These are phyloP conservation scores for Megaleporinus macrocephalus DNA, from an alignment of 2,113 vertebrate genomes.

Conservation along the genomic window DNA sequence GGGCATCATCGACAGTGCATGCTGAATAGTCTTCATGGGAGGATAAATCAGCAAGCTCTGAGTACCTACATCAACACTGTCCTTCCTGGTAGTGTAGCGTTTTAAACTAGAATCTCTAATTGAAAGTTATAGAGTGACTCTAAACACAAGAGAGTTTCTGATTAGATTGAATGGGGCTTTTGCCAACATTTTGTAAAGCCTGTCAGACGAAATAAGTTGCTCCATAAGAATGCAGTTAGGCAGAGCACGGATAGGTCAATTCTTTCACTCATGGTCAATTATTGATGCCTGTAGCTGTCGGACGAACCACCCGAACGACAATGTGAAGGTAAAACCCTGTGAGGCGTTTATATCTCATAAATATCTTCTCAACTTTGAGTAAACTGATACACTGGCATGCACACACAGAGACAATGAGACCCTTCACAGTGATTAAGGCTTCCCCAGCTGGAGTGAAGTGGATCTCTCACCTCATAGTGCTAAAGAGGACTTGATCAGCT, in stretches of 20 bases:
- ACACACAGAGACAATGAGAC: constrained; percentile 51
- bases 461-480: constrained; percentile 25
- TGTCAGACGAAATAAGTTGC: neutral
- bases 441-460: constrained; percentile 53
- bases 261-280: neutral
- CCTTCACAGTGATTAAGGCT: constrained; percentile 53
- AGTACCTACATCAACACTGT: too few relatives aligned
- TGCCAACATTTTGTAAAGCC: neutral
- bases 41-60: too few relatives aligned
- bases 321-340: neutral
- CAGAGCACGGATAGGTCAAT: too few relatives aligned
- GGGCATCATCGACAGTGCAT: too few relatives aligned
- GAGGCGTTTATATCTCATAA: constrained; percentile 6
- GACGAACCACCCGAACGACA: neutral
- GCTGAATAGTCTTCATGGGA: too few relatives aligned
- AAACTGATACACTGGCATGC: constrained; percentile 30
- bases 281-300: neutral
- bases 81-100: too few relatives aligned
- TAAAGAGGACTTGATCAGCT: constrained; percentile 63
- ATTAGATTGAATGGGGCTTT: too few relatives aligned
- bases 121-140: too few relatives aligned
- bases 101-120: neutral
- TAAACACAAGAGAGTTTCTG: too few relatives aligned
- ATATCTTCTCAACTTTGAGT: neutral
- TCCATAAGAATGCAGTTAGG: neutral